Percentiles rank a stretch among this genome's conserved stretches.
phyloP scores from a whole-genome alignment of 2,113 vertebrate genomes.

The Corythornis madagascariensis region DNA sequence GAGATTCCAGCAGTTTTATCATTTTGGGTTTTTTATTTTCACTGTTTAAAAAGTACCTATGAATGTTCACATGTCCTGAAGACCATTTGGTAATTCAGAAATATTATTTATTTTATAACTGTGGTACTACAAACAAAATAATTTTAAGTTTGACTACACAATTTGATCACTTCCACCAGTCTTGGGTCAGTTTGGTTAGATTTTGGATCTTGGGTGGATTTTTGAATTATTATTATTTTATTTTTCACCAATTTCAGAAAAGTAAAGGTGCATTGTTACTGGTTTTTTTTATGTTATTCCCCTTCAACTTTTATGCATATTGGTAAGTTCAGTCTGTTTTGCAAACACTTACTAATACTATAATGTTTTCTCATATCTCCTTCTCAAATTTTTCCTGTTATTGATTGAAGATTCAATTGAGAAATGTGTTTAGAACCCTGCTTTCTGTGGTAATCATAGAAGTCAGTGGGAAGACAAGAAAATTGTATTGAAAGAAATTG shows the following conservation, averaged over 20 bases:
- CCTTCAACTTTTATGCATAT: constrained; percentile 66
- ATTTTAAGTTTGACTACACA: background rate
- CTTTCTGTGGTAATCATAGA: constrained; percentile 83
- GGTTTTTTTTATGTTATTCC: background rate
- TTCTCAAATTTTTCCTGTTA: constrained; percentile 77
- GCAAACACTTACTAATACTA: constrained; percentile 74
- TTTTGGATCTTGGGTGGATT: background rate
- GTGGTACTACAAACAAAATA: background rate
- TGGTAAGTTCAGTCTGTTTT: constrained; percentile 72
- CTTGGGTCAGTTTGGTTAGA: background rate
- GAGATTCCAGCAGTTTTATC: background rate
- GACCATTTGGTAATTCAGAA: background rate
- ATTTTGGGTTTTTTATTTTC: background rate
- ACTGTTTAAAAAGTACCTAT: background rate
- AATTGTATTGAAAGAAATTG: constrained; percentile 85
- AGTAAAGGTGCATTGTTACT: constrained; percentile 13
- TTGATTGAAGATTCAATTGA: constrained; percentile 84
- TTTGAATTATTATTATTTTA: background rate
- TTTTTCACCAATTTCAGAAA: background rate
- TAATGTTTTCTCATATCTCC: constrained; percentile 73
- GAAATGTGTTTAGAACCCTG: constrained; percentile 84
- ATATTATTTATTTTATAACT: background rate
- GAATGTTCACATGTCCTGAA: background rate
- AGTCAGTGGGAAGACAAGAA: constrained; percentile 88
- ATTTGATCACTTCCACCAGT: background rate